A percentile compares a stretch with the other conserved stretches of the same genome.
Conservation (phyloP, 2,888 invertebrate genomes). For the Caenorhabditis panamensis region DNA sequence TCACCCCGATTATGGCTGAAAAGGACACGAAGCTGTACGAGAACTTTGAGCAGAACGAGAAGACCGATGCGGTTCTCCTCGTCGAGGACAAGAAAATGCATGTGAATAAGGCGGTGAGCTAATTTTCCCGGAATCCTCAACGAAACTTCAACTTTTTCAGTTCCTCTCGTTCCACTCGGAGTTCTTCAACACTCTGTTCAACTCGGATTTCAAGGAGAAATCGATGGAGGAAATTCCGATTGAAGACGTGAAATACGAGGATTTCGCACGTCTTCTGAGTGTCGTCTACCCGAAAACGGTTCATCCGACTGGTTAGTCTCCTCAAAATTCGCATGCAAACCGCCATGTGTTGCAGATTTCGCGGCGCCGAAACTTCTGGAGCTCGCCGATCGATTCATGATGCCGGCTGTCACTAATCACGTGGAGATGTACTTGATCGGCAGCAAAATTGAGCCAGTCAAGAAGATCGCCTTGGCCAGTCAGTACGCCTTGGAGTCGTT, state of each 20-base stretch:
- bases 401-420: neutral
- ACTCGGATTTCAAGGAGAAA: slow-evolving; percentile 24
- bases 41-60: too few species aligned
- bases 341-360: neutral
- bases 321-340: slow-evolving; percentile 1
- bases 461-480: neutral
- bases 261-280: slow-evolving; percentile 8
- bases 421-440: neutral
- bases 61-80: neutral
- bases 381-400: slow-evolving; percentile 1
- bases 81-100: neutral
- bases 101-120: neutral
- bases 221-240: slow-evolving; percentile 8
- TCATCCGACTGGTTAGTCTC: neutral
- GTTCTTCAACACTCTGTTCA: slow-evolving; percentile 13
- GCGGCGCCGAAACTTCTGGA: neutral
- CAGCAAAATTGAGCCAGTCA: too few species aligned
- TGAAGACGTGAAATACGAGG: slow-evolving; percentile 9
- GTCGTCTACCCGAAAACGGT: neutral
- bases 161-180: neutral
- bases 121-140: neutral
- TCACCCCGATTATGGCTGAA: neutral
- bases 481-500: neutral
- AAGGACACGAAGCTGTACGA: too few species aligned
- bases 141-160: neutral